A percentile compares a stretch with the other conserved stretches of the same genome.
These are phyloP conservation scores for Phengaris alcon DNA, from an alignment of 2,888 invertebrate genomes.

Conservation along the genomic window DNA sequence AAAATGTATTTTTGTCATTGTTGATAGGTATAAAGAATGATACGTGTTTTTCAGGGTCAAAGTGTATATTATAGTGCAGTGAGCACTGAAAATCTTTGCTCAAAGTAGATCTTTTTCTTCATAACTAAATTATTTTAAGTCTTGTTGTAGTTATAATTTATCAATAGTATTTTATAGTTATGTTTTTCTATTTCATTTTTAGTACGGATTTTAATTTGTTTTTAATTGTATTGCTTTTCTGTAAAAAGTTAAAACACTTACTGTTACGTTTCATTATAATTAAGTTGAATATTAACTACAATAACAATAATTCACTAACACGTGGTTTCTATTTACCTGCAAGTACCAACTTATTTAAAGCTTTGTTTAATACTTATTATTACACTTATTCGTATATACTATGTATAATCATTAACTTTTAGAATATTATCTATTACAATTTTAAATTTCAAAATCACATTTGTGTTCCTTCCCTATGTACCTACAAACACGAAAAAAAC, in stretches of 20 bases:
- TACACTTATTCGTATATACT: background rate
- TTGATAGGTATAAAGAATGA: constrained; percentile 8
- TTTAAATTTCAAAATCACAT: background rate
- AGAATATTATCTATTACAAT: background rate
- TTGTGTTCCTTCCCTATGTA: constrained; percentile 21
- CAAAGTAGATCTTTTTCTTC: constrained; percentile 17
- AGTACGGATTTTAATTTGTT: too few relatives aligned
- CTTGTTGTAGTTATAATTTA: background rate
- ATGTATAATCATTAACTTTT: background rate
- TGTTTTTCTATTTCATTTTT: background rate
- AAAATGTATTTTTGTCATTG: constrained; percentile 26
- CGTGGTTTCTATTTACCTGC: background rate
- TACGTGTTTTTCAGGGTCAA: constrained; percentile 1
- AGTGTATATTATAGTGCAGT: constrained; percentile 6
- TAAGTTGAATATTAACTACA: background rate
- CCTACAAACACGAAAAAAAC: background rate
- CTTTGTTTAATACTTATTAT: background rate
- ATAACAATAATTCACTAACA: background rate
- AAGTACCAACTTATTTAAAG: background rate
- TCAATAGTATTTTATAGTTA: background rate
- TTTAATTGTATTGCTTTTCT: too few relatives aligned
- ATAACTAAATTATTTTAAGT: constrained; percentile 2
- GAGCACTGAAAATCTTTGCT: constrained; percentile 22
- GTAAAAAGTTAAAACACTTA: background rate
- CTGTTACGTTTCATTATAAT: background rate